Conservation (phyloP, 2,113 vertebrate species). For the Daboia siamensis region DNA sequence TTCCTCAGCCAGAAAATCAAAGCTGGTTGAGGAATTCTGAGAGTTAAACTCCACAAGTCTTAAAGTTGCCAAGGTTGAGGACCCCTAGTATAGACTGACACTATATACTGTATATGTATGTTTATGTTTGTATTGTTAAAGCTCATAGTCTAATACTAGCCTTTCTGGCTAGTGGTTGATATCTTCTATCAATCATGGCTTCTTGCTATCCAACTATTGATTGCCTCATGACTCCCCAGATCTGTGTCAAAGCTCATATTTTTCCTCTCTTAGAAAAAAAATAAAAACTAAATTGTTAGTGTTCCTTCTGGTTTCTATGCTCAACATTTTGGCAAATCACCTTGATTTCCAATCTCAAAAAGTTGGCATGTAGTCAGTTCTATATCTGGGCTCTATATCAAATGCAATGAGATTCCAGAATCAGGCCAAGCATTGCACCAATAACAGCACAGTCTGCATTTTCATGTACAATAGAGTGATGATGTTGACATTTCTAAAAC, state of each 20-base stretch:
- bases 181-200: background rate
- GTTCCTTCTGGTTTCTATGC: background rate
- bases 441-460: background rate
- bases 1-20: no score
- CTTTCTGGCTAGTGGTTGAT: background rate
- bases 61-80: no score
- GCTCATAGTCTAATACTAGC: background rate
- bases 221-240: background rate
- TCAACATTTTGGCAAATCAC: background rate
- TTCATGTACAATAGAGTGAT: background rate
- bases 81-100: background rate
- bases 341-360: background rate
- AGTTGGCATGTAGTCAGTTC: background rate
- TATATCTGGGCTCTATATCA: background rate
- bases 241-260: background rate
- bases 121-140: background rate
- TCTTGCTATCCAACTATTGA: background rate
- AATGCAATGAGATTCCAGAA: background rate
- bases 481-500: background rate
- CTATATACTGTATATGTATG: background rate
- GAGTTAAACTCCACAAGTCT: no score
- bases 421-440: background rate
- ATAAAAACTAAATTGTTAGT: background rate
- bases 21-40: no score
- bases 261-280: background rate